These are phyloP conservation scores for Drosophila melanocephala DNA, from an alignment of 2,888 invertebrate genomes.

Conservation along the genomic window DNA sequence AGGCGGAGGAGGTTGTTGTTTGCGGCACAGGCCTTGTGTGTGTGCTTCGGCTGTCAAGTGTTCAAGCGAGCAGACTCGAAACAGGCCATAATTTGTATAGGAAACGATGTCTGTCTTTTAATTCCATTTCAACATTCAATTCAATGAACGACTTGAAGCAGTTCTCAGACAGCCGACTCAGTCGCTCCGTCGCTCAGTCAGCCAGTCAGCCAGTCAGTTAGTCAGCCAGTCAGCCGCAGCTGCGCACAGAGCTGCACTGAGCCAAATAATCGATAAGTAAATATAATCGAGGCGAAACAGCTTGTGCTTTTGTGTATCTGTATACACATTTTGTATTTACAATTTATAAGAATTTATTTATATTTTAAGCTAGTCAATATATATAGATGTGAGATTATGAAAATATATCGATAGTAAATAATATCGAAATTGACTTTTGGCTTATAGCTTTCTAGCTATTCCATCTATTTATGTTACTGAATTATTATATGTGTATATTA, in stretches of 20 bases:
- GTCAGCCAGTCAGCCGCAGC: slow-evolving; percentile 52
- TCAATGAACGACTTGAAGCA: slow-evolving; percentile 67
- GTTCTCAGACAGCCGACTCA: slow-evolving; percentile 34
- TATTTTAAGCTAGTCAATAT: no score
- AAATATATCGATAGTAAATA: neutral
- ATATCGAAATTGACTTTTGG: neutral
- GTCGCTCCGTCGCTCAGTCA: neutral
- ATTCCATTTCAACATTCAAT: slow-evolving; percentile 68
- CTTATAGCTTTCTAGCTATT: no score
- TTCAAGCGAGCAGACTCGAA: slow-evolving; percentile 34
- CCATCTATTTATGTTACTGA: no score
- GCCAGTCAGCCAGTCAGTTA: neutral
- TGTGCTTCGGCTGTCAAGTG: slow-evolving; percentile 31
- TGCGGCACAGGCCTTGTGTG: slow-evolving; percentile 10
- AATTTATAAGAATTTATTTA: neutral
- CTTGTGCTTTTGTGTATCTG: neutral
- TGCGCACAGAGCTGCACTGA: slow-evolving; percentile 50
- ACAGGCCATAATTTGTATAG: slow-evolving; percentile 57
- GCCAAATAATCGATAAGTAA: slow-evolving; percentile 15
- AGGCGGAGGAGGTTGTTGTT: neutral
- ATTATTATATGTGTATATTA: no score
- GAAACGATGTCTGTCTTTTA: slow-evolving; percentile 57
- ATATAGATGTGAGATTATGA: neutral
- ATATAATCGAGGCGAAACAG: no score
- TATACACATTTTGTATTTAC: neutral